phyloP scores from a whole-genome alignment of 2,797 vertebrate genomes.

The Rhinogobio ventralis region DNA sequence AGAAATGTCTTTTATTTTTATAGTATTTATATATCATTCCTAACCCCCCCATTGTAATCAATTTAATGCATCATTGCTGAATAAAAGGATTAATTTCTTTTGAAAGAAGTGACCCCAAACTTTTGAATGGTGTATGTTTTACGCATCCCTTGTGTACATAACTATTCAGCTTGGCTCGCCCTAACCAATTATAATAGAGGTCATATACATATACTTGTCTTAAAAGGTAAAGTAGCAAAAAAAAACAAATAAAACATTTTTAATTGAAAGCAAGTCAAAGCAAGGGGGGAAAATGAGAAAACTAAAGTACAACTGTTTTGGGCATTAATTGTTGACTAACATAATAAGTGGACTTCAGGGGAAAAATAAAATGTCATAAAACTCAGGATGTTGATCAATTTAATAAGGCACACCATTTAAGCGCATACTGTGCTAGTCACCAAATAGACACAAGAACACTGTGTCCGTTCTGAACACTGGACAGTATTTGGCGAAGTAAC shows the following conservation, averaged over 20 bases:
- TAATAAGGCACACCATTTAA: not conserved
- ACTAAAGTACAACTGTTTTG: not conserved
- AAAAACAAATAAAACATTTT: not conserved
- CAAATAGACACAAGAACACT: not conserved
- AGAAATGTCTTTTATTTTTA: too few relatives aligned
- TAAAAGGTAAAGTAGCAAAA: not conserved
- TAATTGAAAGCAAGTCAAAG: not conserved
- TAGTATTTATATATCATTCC: too few relatives aligned
- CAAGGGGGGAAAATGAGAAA: not conserved
- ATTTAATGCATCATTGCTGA: not conserved
- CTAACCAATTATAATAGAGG: not conserved
- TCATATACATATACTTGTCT: not conserved
- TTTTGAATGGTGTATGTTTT: not conserved
- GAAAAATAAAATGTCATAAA: not conserved
- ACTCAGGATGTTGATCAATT: not conserved
- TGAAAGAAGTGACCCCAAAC: not conserved
- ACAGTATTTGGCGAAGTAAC: conserved; percentile 20
- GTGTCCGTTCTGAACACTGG: conserved; percentile 10
- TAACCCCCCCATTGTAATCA: not conserved
- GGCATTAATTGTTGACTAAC: not conserved
- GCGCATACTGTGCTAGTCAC: conserved; percentile 8
- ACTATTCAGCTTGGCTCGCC: not conserved
- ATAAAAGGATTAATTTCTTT: not conserved
- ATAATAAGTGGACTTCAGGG: not conserved
- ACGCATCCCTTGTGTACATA: not conserved